Evolutionary conservation across 2,797 vertebrate species (phyloP), one percentile per base, ranked within the genome.

Genomic region (Anomalospiza imberbis): DNA sequence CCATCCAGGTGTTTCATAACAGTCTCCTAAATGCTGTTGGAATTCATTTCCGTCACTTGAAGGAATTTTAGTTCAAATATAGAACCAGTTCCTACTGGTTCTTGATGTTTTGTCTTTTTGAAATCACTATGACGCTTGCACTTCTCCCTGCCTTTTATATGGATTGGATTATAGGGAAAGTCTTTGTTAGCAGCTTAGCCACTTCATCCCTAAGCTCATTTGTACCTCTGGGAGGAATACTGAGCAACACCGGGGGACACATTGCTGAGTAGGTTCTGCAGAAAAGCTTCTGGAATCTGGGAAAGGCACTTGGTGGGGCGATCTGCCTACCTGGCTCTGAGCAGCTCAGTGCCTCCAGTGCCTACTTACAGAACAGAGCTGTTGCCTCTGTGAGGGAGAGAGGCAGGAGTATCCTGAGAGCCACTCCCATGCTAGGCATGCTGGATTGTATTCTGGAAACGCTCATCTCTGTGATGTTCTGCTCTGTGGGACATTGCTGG

Each of bases 121-220:
- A 54, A 87, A 63, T 19, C 45, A 44, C 86, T 78, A 42, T 47
- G 78, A 84, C 4, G 8, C 81, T 89, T 94, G 91, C 1, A 9
- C 87, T 93, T 73, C 86, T 91, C 71, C 44, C 31, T 72, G 91
- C 91, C 92, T 92, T 96, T 95, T 87, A 88, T 91, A 34, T 17
- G 63, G 12, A 63, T 40, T 44, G 84, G 86, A 96, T 95, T 91
- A 88, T 50, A 76, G 28, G 2, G 40, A 73, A 91, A 82, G 77
- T 51, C 90, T 93, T 92, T 94, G 91, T 91, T 71, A 89, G 86
- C 89, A 89, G 77, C 89, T 94, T 91, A 95, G 66, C 86, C 77
- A 60, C 84, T 94, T 78, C 92, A 93, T 58, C 71, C 81, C 84
- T 92, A 91, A 91, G 77, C 84, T 88, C 71, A 53, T 87, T 89